These are phyloP conservation scores for Caenorhabditis sulstoni DNA, from an alignment of 2,888 invertebrate species.

Conservation along the genomic window DNA sequence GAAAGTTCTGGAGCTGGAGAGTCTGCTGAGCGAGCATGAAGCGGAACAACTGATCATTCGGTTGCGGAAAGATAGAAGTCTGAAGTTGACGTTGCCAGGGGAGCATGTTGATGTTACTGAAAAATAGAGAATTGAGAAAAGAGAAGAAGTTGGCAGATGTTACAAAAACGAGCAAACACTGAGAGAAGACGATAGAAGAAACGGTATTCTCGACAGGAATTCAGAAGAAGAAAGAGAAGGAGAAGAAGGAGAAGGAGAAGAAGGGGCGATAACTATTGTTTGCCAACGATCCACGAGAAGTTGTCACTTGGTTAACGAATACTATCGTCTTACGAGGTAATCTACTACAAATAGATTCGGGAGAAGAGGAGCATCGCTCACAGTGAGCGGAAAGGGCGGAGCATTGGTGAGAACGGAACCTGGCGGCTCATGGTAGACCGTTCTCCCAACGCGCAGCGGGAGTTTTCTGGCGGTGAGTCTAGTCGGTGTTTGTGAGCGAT, in stretches of 20 bases:
- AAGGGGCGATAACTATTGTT: slow-evolving; percentile 52
- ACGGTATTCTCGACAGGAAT: neutral
- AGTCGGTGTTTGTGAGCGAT: neutral
- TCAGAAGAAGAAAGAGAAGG: slow-evolving; percentile 6
- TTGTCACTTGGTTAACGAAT: slow-evolving; percentile 57
- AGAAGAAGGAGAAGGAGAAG: slow-evolving; percentile 34
- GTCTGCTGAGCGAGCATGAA: slow-evolving; percentile 50
- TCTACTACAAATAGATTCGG: slow-evolving; percentile 45
- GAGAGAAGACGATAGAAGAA: slow-evolving; percentile 17
- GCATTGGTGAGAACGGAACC: slow-evolving; percentile 26
- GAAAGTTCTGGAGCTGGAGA: slow-evolving; percentile 37
- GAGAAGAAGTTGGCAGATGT: slow-evolving; percentile 10
- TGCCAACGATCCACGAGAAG: slow-evolving; percentile 50
- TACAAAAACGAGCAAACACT: slow-evolving; percentile 37
- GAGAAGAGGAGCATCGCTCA: neutral
- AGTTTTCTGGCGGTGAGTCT: neutral
- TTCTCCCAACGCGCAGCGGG: neutral
- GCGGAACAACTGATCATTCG: slow-evolving; percentile 49
- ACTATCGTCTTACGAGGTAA: slow-evolving; percentile 53
- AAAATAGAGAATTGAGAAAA: neutral
- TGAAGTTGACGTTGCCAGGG: slow-evolving; percentile 52
- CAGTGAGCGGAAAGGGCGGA: slow-evolving; percentile 32
- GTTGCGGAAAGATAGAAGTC: slow-evolving; percentile 55
- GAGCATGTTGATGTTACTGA: slow-evolving; percentile 27
- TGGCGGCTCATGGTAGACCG: neutral